Evolutionary conservation across 2,888 invertebrate species (phyloP), one percentile per base, ranked within the genome.

Genomic region (Luperina testacea): DNA sequence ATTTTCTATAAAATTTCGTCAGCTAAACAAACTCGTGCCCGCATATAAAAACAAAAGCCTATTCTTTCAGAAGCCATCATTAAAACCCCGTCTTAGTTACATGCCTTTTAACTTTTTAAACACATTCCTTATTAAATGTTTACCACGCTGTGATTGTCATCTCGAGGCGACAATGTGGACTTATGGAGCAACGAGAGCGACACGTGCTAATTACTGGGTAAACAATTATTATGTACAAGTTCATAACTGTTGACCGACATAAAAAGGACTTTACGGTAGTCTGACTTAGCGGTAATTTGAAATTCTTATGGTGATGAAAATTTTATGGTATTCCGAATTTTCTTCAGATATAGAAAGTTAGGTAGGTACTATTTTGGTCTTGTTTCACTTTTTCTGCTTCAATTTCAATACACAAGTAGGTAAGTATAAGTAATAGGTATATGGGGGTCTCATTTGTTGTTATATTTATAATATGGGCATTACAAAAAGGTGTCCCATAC

Each of bases 161-260:
- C 89, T 78, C 15, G 70, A 17, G 57, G 27, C 75, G 82, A 81
- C 78, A 65, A 82, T 70, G 84, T 83, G 70, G 81, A 71, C 59
- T 70, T 81, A 69, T 85, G 80, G 82, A 88, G 84, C 88, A 90
- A 82, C 84, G 88, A 89, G 88, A 89, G 81, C 89, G 89, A 88
- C 82, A 81, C 75, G 80, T 72, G 78, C 42, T 88, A 88, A 89
- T 88, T 86, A 84, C 79, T 64, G 69, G 38, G 72, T 88, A 87
- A 88, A 90, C 87, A 88, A 88, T 88, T 87, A 88, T 88, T 87
- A 86, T 78, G 81, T 86, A 86, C 87, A 84, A 88, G 86, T 81
- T 87, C 88, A 87, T 90, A 89, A 82, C 89, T 85, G 90, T 87
- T 89, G 87, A 65, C 83, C 86, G 84, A 89, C 82, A 85, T 88